These are phyloP conservation scores for Caenorhabditis sinica DNA, from an alignment of 2,888 invertebrate genomes.

Conservation along the genomic window DNA sequence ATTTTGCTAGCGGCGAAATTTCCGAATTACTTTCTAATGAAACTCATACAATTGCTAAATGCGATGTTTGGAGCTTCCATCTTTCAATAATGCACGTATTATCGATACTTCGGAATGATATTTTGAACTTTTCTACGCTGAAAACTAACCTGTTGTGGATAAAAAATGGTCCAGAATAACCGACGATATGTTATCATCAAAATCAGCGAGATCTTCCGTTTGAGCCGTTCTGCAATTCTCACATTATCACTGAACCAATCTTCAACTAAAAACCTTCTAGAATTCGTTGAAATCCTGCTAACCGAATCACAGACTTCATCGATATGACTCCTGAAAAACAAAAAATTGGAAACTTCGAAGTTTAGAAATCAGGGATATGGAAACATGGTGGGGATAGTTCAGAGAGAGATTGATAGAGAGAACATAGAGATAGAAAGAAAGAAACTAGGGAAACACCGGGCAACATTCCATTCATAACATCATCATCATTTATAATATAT, in stretches of 20 bases:
- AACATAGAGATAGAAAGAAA: slow-evolving; percentile 54
- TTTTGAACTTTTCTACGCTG: background rate
- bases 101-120: background rate
- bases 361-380: background rate
- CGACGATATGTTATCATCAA: slow-evolving; percentile 75
- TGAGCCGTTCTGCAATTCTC: slow-evolving; percentile 67
- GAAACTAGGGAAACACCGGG: slow-evolving; percentile 62
- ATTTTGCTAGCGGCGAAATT: background rate
- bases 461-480: slow-evolving; percentile 55
- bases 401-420: slow-evolving; percentile 37
- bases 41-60: background rate
- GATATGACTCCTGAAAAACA: slow-evolving; percentile 61
- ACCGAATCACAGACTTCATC: slow-evolving; percentile 62
- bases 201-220: slow-evolving; percentile 76
- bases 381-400: slow-evolving; percentile 14
- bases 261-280: slow-evolving; percentile 51
- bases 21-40: background rate
- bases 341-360: background rate
- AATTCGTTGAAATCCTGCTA: slow-evolving; percentile 66
- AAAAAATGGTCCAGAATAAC: slow-evolving; percentile 76
- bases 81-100: background rate
- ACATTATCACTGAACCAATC: background rate
- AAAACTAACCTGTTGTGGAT: slow-evolving; percentile 62
- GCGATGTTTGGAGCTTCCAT: slow-evolving; percentile 5
- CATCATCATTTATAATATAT: slow-evolving; percentile 17